Base-by-base conservation (phyloP, 2,797 vertebrate species). In the Cossypha heuglini region DNA sequence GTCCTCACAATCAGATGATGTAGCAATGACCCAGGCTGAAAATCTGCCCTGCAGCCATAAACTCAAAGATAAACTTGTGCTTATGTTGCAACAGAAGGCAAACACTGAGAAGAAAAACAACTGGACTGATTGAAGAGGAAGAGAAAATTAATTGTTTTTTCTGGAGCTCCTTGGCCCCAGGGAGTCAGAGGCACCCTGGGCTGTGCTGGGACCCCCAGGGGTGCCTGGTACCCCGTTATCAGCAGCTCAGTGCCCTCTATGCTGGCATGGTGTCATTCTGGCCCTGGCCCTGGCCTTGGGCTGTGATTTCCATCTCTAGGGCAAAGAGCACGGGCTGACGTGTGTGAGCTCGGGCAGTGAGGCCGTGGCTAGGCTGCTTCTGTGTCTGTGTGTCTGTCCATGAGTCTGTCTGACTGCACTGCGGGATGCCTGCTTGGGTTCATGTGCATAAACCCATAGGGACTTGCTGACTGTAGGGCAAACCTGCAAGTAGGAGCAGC, bases 211-310 rank as follows among this genome's bases (percentile, higher is more conserved):
- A 29, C 5, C 49, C 3, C 4, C 72, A 19, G 52, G 1, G 3
- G 13, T 12, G 3, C 1, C 1, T 22, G 12, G 15, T 15, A 16
- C 33, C 40, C 42, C 4, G 0, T 12, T 38, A 16, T 1, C 35
- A 2, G 15, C 21, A 35, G 28, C 26, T 15, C 2, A 0, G 15
- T 26, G 33, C 13, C 21, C 26, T 7, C 14, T 25, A 48, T 26
- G 31, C n/a, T 45, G 29, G 20, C 7, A 1, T 0, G 0, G 17
- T 42, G 18, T 14, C 1, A 1, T 29, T 68, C 31, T 25, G 14
- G 2, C 31, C 16, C 16, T n/a, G 26, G 5, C 31, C 79, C 52
- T 40, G 43, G 16, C 6, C 49, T n/a, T 5, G 33, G 11, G 3
- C 6, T 6, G 1, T 21, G 57, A 11, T 42, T 64, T 43, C 19